These are phyloP conservation scores for Trissonchulus sp. DNA, from an alignment of 2,888 invertebrate genomes.

Conservation along the genomic window DNA sequence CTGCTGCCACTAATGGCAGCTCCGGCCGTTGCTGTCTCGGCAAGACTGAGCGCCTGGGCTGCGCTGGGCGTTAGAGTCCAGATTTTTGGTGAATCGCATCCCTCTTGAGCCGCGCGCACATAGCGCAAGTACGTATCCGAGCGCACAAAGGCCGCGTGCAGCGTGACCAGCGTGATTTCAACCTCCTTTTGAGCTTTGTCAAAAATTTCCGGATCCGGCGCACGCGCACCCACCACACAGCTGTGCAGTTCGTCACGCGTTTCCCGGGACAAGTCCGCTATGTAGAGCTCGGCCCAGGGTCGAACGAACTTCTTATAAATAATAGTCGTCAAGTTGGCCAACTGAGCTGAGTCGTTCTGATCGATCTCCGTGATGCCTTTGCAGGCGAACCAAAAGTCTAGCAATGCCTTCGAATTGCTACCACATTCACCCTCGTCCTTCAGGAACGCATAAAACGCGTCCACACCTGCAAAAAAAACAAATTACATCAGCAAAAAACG, in stretches of 20 bases:
- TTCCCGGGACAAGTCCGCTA: not conserved
- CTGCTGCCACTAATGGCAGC: not conserved
- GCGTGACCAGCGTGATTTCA: not conserved
- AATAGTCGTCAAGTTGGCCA: not conserved
- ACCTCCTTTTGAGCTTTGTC: constrained; percentile 24
- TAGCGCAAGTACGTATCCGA: constrained; percentile 21
- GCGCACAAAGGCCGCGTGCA: constrained; percentile 25
- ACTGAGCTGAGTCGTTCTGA: not conserved
- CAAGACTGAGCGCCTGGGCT: not conserved
- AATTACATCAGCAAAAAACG: no score
- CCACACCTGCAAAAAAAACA: not conserved
- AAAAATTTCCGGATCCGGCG: not conserved
- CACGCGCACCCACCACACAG: not conserved
- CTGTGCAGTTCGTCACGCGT: not conserved
- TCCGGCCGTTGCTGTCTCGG: not conserved
- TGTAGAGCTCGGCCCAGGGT: not conserved
- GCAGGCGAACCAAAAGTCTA: constrained; percentile 30
- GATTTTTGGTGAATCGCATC: constrained; percentile 16
- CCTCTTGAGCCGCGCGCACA: constrained; percentile 13
- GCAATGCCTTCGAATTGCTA: constrained; percentile 9
- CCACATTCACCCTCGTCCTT: not conserved
- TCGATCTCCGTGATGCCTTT: constrained; percentile 11
- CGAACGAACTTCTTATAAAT: constrained; percentile 11
- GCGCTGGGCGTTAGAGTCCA: not conserved
- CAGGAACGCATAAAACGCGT: not conserved